Base-by-base conservation (phyloP, 2,888 invertebrate genomes). In the Xylota segnis region DNA sequence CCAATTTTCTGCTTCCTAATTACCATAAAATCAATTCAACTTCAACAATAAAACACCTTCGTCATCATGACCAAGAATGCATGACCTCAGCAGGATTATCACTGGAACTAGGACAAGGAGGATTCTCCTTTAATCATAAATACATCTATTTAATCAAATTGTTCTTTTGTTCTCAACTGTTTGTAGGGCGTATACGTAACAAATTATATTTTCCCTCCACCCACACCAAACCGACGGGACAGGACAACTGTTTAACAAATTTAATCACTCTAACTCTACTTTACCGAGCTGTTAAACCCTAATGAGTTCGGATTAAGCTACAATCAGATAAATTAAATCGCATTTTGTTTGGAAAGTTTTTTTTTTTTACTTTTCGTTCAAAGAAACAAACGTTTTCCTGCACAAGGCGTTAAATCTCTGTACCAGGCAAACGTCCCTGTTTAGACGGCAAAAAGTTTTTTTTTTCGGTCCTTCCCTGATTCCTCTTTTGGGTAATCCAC, bases 241-340 rank as follows among this genome's bases (percentile, higher is more conserved):
- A 32, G 32, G 47, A 29, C 63, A 47, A 32, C 27, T 63, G 63
- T 29, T 47, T 29, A 47, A 16, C 47, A 63, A 63, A 63, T 63
- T 34, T 29, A 63, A 63, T 63, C 63, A 32, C 32, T 29, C 16
- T 47, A 18, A 32, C 32, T 29, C 16, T 47, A 18, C 32, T 52
- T 66, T 37, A 34, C 50, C 18, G 50, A 52, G 65, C 37, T 37
- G 34, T 66, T 50, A 52, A 66, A 23, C 52, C 65, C 50, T 37
- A 66, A 66, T 52, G 65, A 66, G 65, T 50, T 66, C 50, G 14
- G 50, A 37, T 52, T 66, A 66, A 66, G n/a, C n/a, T 18, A 66
- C 50, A 66, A 66, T 63, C 47, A 47, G 63, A 47, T 34, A 16
- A 66, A 37, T 37, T 66, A 52, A 50, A 52, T 37, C 34, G 50